Evolutionary conservation across 2,113 vertebrate species (phyloP), one percentile per base, ranked within the genome.

Genomic region (Microtus oregoni): DNA sequence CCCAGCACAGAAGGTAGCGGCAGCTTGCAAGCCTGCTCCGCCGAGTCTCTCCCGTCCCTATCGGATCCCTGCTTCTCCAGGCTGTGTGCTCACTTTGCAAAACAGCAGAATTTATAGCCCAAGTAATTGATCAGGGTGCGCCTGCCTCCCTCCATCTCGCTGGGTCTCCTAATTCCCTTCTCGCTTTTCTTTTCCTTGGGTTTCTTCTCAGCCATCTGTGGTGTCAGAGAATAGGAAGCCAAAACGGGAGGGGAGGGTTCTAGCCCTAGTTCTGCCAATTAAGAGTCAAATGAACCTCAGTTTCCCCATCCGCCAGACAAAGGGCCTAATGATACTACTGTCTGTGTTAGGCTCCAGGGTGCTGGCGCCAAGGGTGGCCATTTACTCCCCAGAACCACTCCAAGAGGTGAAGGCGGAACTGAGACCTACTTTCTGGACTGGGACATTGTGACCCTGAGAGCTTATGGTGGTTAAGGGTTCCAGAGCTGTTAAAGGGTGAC

Each of bases 91-190:
- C 96, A 93, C 97, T 95, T 97, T 97, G 96, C 94, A 96, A 97
- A 98, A 96, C 95, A 88, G 97, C 96, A 96, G 96, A 97, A 98
- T 97, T 97, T 96, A 97, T 94, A 96, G 96, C 92, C 67, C 97
- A 85, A 97, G 95, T 96, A 97, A 98, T 97, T 96, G 97, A 98
- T 98, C 95, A 65, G 90, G 9, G 94, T 68, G 95, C 92, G 4
- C 75, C 91, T 68, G 82, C 96, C 88, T 96, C 94, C 93, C 95
- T 92, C 89, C 95, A 35, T 91, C 97, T 94, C 94, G 0, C 92
- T 67, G 85, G 3, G 86, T 61, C 94, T 95, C 94, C 97, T 86
- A 68, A 94, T 93, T 96, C 97, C 95, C 97, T 94, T 89, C 95
- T 94, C 0, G 12, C 88, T 92, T 92, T 88, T 87, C 17, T 92